Conservation (phyloP, 2,797 vertebrate genomes). For the Gadopsis marmoratus region DNA sequence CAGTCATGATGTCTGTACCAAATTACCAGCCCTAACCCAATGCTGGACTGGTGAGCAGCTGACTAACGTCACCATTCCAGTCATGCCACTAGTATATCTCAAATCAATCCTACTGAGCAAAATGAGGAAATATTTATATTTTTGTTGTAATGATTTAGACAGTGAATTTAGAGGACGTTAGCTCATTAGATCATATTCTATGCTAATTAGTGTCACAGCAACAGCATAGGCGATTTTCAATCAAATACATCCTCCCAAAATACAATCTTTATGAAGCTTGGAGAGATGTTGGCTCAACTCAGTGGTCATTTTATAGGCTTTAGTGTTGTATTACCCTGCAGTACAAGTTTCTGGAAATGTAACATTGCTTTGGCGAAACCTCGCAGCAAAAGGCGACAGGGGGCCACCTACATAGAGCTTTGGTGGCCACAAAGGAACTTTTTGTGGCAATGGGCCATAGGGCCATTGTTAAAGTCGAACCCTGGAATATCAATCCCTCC, state of each 20-base stretch:
- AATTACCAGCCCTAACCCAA: no score
- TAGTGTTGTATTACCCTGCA: no score
- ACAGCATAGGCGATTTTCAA: background rate
- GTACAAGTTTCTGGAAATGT: no score
- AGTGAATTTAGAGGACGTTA: background rate
- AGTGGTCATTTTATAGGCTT: background rate
- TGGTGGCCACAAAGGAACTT: no score
- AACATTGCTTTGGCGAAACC: no score
- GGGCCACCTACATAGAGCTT: no score
- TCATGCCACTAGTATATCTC: background rate
- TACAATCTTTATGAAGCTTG: background rate
- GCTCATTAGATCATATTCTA: background rate
- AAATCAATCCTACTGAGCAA: background rate
- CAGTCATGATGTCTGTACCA: background rate
- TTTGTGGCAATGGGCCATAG: no score
- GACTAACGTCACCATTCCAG: background rate
- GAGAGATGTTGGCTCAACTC: background rate
- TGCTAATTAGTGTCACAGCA: background rate
- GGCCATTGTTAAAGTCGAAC: no score
- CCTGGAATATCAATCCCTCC: background rate
- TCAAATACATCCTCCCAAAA: background rate
- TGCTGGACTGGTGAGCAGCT: background rate
- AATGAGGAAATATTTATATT: background rate
- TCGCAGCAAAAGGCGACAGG: no score
- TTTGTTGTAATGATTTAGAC: background rate